Evolutionary conservation across 2,888 invertebrate species (phyloP).

Genomic region (Scaptomyza polygonia): DNA sequence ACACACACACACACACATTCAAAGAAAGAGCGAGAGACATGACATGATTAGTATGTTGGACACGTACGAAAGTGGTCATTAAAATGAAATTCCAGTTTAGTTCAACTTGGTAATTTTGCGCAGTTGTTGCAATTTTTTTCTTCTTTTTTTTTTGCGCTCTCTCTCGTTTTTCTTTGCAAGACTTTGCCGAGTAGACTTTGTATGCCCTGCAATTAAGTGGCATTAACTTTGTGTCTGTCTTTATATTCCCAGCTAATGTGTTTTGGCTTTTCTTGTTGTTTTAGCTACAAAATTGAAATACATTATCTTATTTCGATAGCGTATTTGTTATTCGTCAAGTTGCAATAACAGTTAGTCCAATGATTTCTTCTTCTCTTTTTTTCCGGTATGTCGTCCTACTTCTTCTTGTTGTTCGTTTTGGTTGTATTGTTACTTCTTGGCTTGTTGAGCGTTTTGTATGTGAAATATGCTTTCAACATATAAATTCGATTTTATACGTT

Average conservation of each 20-base stretch:
- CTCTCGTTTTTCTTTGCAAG: not conserved
- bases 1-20: slow-evolving; percentile 26
- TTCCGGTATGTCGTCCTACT: slow-evolving; percentile 12
- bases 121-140: slow-evolving; percentile 75
- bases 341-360: not conserved
- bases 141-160: not conserved
- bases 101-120: slow-evolving; percentile 80
- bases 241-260: too few species aligned
- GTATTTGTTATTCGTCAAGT: slow-evolving; percentile 4
- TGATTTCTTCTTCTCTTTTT: slow-evolving; percentile 7
- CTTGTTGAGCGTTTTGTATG: slow-evolving; percentile 55
- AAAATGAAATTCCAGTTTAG: slow-evolving; percentile 81
- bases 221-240: too few species aligned
- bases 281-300: too few species aligned
- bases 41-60: slow-evolving; percentile 81
- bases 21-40: slow-evolving; percentile 23
- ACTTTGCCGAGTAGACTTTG: not conserved
- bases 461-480: slow-evolving; percentile 74
- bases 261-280: too few species aligned
- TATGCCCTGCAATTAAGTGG: not conserved
- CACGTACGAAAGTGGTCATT: slow-evolving; percentile 83
- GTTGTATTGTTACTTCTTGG: slow-evolving; percentile 14
- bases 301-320: not conserved
- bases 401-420: not conserved
- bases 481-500: slow-evolving; percentile 78